Evolutionary conservation across 2,888 invertebrate species (phyloP).

Genomic region (Parnassius mnemosyne): DNA sequence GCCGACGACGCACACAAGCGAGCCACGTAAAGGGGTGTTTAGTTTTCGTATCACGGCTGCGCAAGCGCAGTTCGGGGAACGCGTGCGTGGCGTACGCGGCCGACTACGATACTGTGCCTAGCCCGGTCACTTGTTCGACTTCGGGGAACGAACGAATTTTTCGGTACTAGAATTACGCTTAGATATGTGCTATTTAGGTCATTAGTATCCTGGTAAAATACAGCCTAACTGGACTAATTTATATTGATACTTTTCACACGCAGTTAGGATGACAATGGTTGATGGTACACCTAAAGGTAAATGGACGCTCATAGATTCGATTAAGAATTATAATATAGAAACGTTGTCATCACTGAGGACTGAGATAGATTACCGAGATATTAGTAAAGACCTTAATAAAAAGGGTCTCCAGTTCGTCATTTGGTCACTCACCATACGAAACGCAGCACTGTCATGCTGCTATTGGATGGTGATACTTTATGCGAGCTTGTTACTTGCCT

Average conservation of each 20-base stretch:
- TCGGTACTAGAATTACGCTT: constrained; percentile 5
- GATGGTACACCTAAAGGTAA: too few species aligned
- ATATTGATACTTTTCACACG: neutral
- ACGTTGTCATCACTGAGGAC: too few species aligned
- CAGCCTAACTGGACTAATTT: neutral
- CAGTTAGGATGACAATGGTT: too few species aligned
- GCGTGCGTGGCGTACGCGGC: constrained; percentile 59
- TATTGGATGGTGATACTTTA: too few species aligned
- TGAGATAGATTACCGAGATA: too few species aligned
- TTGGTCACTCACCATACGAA: too few species aligned
- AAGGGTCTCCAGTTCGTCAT: too few species aligned
- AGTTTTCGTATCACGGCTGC: constrained; percentile 60
- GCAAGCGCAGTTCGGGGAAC: constrained; percentile 59
- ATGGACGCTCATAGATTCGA: neutral
- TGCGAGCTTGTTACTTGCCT: too few species aligned
- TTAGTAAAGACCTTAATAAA: too few species aligned
- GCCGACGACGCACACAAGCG: constrained; percentile 38
- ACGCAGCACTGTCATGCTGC: too few species aligned
- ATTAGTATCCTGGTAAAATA: neutral
- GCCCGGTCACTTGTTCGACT: constrained; percentile 27
- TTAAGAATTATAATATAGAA: too few species aligned
- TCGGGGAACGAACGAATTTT: constrained; percentile 22
- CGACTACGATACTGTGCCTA: constrained; percentile 43
- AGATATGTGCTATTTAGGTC: neutral
- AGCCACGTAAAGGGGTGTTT: constrained; percentile 36